A percentile compares a stretch with the other conserved stretches of the same genome.
Conservation (phyloP, 2,888 invertebrate genomes). For the Epinotia demarniana region DNA sequence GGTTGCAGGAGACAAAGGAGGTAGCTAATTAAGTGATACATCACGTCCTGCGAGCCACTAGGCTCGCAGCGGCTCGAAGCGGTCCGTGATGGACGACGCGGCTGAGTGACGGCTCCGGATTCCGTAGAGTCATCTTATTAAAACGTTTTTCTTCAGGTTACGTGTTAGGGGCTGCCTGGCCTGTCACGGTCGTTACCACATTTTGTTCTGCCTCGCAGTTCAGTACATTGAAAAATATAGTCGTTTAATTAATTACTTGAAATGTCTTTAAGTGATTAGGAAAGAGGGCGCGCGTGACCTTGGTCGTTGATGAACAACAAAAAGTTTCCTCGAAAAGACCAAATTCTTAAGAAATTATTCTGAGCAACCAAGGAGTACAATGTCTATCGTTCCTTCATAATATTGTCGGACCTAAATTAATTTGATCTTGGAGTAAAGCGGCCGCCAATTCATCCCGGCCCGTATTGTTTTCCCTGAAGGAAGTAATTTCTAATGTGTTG, state of each 20-base stretch:
- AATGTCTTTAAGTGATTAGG: slow-evolving; percentile 21
- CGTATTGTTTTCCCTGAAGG: slow-evolving; percentile 28
- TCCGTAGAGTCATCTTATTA: slow-evolving; percentile 62
- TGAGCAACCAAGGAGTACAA: slow-evolving; percentile 28
- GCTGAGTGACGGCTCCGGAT: slow-evolving; percentile 49
- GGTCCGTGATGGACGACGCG: slow-evolving; percentile 54
- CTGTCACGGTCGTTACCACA: slow-evolving; percentile 17
- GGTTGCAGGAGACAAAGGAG: slow-evolving; percentile 47
- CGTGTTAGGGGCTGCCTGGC: slow-evolving; percentile 46
- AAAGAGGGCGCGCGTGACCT: slow-evolving; percentile 14
- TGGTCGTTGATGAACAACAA: slow-evolving; percentile 27
- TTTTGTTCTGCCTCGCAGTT: not conserved
- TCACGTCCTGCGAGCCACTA: slow-evolving; percentile 53
- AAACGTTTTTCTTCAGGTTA: slow-evolving; percentile 58
- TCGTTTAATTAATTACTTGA: not conserved
- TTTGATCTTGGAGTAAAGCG: slow-evolving; percentile 38
- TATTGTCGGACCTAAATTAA: slow-evolving; percentile 41
- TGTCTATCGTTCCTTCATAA: slow-evolving; percentile 39
- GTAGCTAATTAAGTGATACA: slow-evolving; percentile 67
- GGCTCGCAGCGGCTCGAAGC: slow-evolving; percentile 41
- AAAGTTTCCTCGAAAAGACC: slow-evolving; percentile 29
- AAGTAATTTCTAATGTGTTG: slow-evolving; percentile 23
- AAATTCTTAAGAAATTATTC: slow-evolving; percentile 25
- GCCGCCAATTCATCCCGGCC: slow-evolving; percentile 30
- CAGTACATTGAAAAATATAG: not conserved